Percentiles rank a stretch among this genome's conserved stretches.
phyloP scores from a whole-genome alignment of 2,113 vertebrate species.

The Phoenicopterus ruber region DNA sequence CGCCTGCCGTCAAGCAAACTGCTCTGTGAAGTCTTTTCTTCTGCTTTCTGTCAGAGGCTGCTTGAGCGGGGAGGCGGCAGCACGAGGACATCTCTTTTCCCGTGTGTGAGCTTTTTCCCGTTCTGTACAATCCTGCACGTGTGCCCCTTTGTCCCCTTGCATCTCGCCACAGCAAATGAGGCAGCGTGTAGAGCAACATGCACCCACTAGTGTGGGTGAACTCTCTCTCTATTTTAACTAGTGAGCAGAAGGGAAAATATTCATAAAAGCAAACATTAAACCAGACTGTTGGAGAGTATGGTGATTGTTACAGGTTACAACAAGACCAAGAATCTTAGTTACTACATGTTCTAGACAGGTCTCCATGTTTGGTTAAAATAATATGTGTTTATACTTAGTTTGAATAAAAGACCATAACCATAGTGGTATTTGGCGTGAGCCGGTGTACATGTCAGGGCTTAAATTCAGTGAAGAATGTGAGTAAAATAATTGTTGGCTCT shows the following conservation, averaged over 20 bases:
- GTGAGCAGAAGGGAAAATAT: background rate
- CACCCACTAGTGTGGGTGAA: background rate
- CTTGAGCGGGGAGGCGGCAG: background rate
- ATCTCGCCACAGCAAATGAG: background rate
- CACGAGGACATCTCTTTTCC: background rate
- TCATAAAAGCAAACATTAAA: background rate
- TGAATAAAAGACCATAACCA: background rate
- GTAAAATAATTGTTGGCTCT: background rate
- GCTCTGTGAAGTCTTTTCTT: background rate
- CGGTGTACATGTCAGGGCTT: constrained; percentile 8
- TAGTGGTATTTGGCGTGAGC: background rate
- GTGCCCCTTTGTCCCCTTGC: background rate
- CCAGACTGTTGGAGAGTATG: background rate
- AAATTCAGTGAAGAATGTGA: background rate
- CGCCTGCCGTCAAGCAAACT: background rate
- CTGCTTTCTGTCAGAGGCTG: background rate
- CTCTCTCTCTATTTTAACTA: background rate
- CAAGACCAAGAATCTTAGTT: background rate
- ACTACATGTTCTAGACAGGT: background rate
- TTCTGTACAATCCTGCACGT: background rate
- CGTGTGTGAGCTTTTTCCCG: background rate
- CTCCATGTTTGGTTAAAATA: background rate
- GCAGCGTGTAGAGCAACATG: background rate
- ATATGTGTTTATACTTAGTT: background rate
- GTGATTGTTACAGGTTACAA: background rate